These are phyloP conservation scores for Zingel zingel DNA, from an alignment of 2,113 vertebrate species.

Conservation along the genomic window DNA sequence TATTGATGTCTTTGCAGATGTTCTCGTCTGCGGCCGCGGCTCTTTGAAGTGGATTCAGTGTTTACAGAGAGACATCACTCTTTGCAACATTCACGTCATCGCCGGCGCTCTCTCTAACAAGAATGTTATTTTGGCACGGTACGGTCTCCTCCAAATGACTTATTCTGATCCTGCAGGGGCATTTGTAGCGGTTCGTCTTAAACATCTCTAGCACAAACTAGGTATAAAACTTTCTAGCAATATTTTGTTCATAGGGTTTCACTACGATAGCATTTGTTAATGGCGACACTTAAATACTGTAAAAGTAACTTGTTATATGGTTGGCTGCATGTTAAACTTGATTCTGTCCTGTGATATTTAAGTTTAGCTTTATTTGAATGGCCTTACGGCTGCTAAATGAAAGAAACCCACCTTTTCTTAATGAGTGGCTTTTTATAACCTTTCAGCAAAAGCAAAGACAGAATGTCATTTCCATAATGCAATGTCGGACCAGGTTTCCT, in stretches of 20 bases:
- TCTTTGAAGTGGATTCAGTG: conserved; percentile 41
- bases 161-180: conserved; percentile 26
- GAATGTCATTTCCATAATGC: conserved; percentile 19
- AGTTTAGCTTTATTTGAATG: conserved; percentile 22
- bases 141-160: conserved; percentile 56
- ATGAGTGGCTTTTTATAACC: conserved; percentile 40
- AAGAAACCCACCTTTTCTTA: conserved; percentile 37
- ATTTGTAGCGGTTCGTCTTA: conserved; percentile 8
- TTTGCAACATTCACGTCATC: conserved; percentile 36
- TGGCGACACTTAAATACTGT: conserved; percentile 51
- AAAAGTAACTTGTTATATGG: conserved; percentile 10
- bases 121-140: conserved; percentile 64
- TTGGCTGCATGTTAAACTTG: not conserved
- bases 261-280: conserved; percentile 50
- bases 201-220: conserved; percentile 28
- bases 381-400: conserved; percentile 45
- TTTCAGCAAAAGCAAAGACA: conserved; percentile 38
- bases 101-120: not conserved
- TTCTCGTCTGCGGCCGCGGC: conserved; percentile 14
- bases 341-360: conserved; percentile 16
- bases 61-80: conserved; percentile 45
- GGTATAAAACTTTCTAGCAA: conserved; percentile 17
- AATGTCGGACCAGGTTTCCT: conserved; percentile 39
- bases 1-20: conserved; percentile 65
- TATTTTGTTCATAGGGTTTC: conserved; percentile 35